Evolutionary conservation across 2,797 vertebrate genomes (phyloP).

Genomic region (Dendrocincla tyrannina): DNA sequence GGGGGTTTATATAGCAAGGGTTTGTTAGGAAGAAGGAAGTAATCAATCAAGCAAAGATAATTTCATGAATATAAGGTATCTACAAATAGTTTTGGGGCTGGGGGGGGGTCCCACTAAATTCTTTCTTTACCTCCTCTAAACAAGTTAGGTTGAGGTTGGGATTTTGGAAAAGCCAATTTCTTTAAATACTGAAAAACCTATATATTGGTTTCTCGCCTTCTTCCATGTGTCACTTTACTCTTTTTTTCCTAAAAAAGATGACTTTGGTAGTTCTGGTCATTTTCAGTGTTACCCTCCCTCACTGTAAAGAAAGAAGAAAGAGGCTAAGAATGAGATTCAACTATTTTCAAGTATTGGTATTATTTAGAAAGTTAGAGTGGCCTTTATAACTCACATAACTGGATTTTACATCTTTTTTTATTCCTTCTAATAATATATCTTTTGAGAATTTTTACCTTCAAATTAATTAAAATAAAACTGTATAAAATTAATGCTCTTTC

Average conservation of each 20-base stretch:
- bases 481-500: rapidly evolving
- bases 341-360: neutral
- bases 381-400: neutral
- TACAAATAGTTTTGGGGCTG: no score
- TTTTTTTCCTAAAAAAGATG: neutral
- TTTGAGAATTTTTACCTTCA: neutral
- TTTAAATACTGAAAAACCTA: neutral
- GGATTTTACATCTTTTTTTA: neutral
- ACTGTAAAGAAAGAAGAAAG: neutral
- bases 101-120: neutral
- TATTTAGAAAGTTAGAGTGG: neutral
- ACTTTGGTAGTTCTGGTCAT: neutral
- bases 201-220: neutral
- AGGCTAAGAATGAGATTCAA: neutral
- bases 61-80: neutral
- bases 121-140: neutral
- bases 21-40: neutral
- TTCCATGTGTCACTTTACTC: neutral
- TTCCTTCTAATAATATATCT: neutral
- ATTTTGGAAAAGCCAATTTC: neutral
- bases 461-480: neutral
- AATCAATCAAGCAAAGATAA: neutral
- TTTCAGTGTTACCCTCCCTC: neutral
- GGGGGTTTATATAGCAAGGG: neutral
- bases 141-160: neutral